phyloP scores from a whole-genome alignment of 2,113 vertebrate genomes.

The Galbula dea region DNA sequence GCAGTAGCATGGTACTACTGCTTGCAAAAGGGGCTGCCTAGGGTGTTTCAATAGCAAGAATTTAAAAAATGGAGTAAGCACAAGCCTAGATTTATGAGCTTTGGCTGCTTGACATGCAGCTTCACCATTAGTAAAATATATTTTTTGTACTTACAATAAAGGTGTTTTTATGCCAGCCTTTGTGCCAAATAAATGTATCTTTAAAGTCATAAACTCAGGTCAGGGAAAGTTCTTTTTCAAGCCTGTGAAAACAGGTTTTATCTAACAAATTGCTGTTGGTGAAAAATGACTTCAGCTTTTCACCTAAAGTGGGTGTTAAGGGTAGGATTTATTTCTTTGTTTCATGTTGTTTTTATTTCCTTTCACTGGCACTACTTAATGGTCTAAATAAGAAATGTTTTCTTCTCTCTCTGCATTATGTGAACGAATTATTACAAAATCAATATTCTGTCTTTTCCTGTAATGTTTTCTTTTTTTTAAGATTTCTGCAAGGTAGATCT shows the following conservation, averaged over 20 bases:
- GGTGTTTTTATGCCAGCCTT: background rate
- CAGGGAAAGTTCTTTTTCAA: constrained; percentile 8
- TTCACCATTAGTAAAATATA: background rate
- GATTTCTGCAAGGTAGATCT: constrained; percentile 65
- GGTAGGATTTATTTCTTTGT: constrained; percentile 66
- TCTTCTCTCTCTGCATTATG: constrained; percentile 8
- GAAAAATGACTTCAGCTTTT: constrained; percentile 57
- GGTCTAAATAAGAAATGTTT: constrained; percentile 40
- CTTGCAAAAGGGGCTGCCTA: background rate
- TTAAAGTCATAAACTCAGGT: constrained; percentile 16
- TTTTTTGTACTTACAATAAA: background rate
- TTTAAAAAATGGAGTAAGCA: background rate
- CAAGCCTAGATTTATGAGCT: background rate
- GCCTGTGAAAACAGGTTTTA: background rate
- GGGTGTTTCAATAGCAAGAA: background rate
- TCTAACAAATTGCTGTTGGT: constrained; percentile 34
- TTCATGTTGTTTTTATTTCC: constrained; percentile 52
- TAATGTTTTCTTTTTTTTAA: constrained; percentile 59
- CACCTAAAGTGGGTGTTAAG: constrained; percentile 39
- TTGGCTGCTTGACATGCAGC: background rate
- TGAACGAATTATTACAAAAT: constrained; percentile 65
- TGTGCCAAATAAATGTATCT: constrained; percentile 27
- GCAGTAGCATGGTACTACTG: background rate
- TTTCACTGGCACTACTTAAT: constrained; percentile 62
- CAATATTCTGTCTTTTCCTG: constrained; percentile 53